A percentile compares a stretch with the other conserved stretches of the same genome.
Evolutionary conservation across 2,888 invertebrate species (phyloP).

Genomic region (Mayetiola destructor): DNA sequence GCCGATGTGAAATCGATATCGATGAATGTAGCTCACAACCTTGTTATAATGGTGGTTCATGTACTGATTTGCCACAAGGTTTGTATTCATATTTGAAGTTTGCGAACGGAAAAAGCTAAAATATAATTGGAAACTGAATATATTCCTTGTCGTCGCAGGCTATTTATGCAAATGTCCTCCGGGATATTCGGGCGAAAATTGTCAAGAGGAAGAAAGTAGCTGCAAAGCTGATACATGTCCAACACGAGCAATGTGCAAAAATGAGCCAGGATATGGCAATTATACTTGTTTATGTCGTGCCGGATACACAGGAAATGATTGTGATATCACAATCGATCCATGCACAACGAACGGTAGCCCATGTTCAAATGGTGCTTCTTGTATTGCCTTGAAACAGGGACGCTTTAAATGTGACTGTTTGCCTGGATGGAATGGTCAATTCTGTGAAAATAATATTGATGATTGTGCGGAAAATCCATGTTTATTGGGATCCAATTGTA

Average conservation of each 20-base stretch:
- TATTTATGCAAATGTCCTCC: slow-evolving; percentile 77
- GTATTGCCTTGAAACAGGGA: slow-evolving; percentile 79
- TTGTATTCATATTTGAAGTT: too few relatives aligned
- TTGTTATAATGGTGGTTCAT: slow-evolving; percentile 84
- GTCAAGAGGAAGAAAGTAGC: slow-evolving; percentile 84
- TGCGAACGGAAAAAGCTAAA: too few relatives aligned
- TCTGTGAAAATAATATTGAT: slow-evolving; percentile 83
- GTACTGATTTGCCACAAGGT: slow-evolving; percentile 82
- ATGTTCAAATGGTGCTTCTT: slow-evolving; percentile 79
- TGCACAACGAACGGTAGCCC: slow-evolving; percentile 81
- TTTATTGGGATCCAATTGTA: slow-evolving; percentile 77
- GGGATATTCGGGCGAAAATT: slow-evolving; percentile 59
- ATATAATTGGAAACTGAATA: too few relatives aligned
- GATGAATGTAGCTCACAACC: slow-evolving; percentile 90
- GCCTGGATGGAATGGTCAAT: slow-evolving; percentile 94
- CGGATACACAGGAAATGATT: slow-evolving; percentile 86
- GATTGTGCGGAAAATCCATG: slow-evolving; percentile 90
- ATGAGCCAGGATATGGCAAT: slow-evolving; percentile 77
- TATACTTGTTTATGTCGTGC: slow-evolving; percentile 85
- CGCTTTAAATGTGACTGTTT: slow-evolving; percentile 89
- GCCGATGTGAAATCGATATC: slow-evolving; percentile 85
- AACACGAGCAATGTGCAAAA: slow-evolving; percentile 93
- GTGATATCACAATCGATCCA: slow-evolving; percentile 82
- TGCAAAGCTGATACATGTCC: slow-evolving; percentile 83
- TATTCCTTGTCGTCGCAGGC: too few relatives aligned